Base-by-base conservation (phyloP, 1,140 invertebrate species). In the Dendroctonus valens region DNA sequence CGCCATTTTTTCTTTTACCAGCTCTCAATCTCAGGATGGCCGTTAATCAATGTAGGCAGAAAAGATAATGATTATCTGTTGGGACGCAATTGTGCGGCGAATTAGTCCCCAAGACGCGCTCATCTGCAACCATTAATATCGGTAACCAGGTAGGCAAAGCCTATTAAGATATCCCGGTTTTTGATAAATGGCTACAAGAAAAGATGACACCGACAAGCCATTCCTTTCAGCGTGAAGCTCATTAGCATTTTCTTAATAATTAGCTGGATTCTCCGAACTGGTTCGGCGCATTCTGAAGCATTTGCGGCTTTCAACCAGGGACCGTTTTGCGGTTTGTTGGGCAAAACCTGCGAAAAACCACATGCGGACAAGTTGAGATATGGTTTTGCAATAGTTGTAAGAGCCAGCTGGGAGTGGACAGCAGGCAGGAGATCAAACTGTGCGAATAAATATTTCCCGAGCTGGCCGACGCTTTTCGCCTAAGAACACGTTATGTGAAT, bases 191-290 rank as follows among this genome's bases (percentile, higher is more conserved):
- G 26, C 5, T 51, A 52, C 59, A 61, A 61, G 59, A 61, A 52
- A 61, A 52, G 59, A 61, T 61, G 59, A 61, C 59, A 61, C 48
- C 59, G 41, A 61, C 59, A 61, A 61, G 59, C 50, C 48, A 61
- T 61, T 52, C 49, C 59, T 61, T 61, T 61, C 59, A 61, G 48
- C 59, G 59, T 61, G 48, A 52, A 39, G 11, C 59, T 61, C 48
- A 61, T 61, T 52, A 61, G 59, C 58, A 59, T 59, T 59, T 59
- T 59, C 58, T 37, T 49, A 59, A 59, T 59, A 49, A 59, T 48
- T 59, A 49, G 54, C 5, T 12, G 6, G 26, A 9, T 57, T 41
- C n/a, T 7, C 15, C 12, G 42, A 41, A 7, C 26, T 3, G 7
- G 9, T 7, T 51, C 49, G 49, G 49, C 9, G 14, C 11, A 15